A percentile compares a stretch with the other conserved stretches of the same genome.
These are phyloP conservation scores for Neopipo cinnamomea DNA, from an alignment of 2,113 vertebrate species.

Conservation along the genomic window DNA sequence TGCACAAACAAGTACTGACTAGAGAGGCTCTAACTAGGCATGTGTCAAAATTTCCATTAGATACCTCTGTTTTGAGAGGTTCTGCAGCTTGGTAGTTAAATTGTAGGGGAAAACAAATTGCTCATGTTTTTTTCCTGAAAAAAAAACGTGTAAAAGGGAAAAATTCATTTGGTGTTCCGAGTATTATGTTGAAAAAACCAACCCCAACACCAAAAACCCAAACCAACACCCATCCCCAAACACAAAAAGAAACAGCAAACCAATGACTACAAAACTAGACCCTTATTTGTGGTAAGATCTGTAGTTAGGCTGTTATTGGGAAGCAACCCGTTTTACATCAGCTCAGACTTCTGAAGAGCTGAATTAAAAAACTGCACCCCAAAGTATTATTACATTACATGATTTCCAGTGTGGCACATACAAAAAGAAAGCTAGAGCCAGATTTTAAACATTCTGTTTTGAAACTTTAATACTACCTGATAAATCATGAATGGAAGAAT, in stretches of 20 bases:
- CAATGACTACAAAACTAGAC: background rate
- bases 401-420: background rate
- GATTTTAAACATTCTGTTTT: background rate
- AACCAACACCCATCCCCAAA: background rate
- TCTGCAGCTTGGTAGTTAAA: background rate
- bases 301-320: background rate
- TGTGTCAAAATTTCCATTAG: background rate
- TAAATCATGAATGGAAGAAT: background rate
- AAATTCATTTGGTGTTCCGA: background rate
- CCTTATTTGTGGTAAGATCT: background rate
- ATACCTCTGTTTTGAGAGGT: background rate
- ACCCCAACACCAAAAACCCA: background rate
- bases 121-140: background rate
- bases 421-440: background rate
- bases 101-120: background rate
- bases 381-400: background rate
- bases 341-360: background rate
- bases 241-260: background rate
- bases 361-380: background rate
- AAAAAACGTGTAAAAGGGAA: background rate
- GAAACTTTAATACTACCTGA: background rate
- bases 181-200: background rate
- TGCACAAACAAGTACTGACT: background rate
- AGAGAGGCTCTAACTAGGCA: background rate
- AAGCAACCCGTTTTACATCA: accelerated